phyloP scores from a whole-genome alignment of 2,113 vertebrate species.

The Apus apus region DNA sequence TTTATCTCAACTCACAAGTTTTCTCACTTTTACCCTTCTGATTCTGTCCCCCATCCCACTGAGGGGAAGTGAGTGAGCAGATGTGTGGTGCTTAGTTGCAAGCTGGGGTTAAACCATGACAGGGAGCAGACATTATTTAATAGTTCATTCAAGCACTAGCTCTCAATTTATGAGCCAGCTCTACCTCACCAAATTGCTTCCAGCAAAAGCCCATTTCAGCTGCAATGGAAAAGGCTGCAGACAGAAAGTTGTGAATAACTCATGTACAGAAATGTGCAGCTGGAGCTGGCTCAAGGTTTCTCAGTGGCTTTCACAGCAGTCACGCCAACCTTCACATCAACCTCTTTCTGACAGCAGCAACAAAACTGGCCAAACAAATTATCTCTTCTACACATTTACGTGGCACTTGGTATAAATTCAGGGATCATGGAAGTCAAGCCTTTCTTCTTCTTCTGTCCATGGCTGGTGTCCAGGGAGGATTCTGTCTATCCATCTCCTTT shows the following conservation, averaged over 20 bases:
- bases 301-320: neutral
- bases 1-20: too few species aligned
- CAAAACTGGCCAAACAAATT: neutral
- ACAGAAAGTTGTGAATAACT: neutral
- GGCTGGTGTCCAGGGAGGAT: too few species aligned
- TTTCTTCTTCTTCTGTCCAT: too few species aligned
- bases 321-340: neutral
- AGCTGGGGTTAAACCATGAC: too few species aligned
- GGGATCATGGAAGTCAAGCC: too few species aligned
- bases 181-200: neutral
- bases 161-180: neutral
- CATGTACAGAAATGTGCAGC: neutral
- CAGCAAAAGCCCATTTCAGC: neutral
- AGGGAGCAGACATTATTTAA: neutral
- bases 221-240: neutral
- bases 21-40: too few species aligned
- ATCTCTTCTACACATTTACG: too few species aligned
- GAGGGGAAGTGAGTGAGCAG: too few species aligned
- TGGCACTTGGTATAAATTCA: too few species aligned
- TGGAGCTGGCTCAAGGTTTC: neutral
- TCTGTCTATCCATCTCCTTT: too few species aligned
- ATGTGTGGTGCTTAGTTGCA: too few species aligned
- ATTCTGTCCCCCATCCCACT: too few species aligned
- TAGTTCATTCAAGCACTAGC: neutral
- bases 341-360: neutral